Evolutionary conservation across 2,888 invertebrate genomes (phyloP).

Genomic region (Eristalis intricaria): DNA sequence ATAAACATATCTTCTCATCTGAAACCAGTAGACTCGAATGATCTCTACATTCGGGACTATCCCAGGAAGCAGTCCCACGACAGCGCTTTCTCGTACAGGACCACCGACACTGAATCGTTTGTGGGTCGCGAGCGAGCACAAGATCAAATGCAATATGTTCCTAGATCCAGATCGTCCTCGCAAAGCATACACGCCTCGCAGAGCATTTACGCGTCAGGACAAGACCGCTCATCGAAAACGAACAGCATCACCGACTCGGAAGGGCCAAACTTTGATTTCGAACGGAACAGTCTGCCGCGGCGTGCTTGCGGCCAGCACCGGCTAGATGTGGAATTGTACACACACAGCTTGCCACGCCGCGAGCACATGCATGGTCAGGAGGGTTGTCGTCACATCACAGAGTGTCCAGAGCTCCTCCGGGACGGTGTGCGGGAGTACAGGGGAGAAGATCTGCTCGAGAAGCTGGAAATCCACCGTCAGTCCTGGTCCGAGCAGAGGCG

Average conservation of each 20-base stretch:
- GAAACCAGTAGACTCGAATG: constrained; percentile 55
- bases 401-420: constrained; percentile 78
- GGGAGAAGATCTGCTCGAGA: constrained; percentile 57
- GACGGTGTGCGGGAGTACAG: constrained; percentile 62
- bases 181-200: constrained; percentile 72
- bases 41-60: constrained; percentile 48
- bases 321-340: constrained; percentile 78
- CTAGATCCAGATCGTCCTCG: constrained; percentile 58
- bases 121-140: constrained; percentile 47
- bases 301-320: constrained; percentile 80
- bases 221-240: constrained; percentile 41
- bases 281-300: constrained; percentile 80
- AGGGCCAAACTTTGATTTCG: constrained; percentile 77
- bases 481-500: constrained; percentile 62
- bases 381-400: constrained; percentile 79
- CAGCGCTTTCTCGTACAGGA: constrained; percentile 73
- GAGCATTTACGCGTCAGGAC: constrained; percentile 44
- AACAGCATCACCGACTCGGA: constrained; percentile 54
- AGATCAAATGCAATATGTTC: constrained; percentile 49
- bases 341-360: constrained; percentile 79
- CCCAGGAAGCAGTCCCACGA: constrained; percentile 74
- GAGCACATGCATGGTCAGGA: constrained; percentile 78
- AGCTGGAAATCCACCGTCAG: constrained; percentile 58
- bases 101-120: constrained; percentile 74
- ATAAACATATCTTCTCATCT: constrained; percentile 73